These are phyloP conservation scores for Takifugu flavidus DNA, from an alignment of 2,113 vertebrate species.

Conservation along the genomic window DNA sequence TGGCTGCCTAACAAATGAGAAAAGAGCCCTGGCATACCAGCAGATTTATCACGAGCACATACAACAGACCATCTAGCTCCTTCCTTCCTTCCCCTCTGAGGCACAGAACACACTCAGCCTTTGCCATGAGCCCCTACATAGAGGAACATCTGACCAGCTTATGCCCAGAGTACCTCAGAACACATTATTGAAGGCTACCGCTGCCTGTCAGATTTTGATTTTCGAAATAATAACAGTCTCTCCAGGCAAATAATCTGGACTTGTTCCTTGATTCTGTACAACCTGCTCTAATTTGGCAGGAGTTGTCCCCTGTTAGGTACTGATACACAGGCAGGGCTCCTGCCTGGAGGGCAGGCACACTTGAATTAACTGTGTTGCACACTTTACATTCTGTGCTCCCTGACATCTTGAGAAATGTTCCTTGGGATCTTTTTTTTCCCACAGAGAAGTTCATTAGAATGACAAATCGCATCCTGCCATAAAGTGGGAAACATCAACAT, in stretches of 20 bases:
- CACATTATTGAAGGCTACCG: constrained; percentile 2
- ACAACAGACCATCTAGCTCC: constrained; percentile 64
- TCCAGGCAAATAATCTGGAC: constrained; percentile 29
- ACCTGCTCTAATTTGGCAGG: constrained; percentile 57
- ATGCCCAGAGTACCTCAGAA: constrained; percentile 7
- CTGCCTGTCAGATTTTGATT: constrained; percentile 26
- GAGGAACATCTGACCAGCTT: constrained; percentile 10
- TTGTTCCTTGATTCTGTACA: constrained; percentile 42
- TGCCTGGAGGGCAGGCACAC: constrained; percentile 64
- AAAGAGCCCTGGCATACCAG: constrained; percentile 80
- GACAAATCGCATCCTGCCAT: constrained; percentile 76
- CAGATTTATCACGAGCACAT: constrained; percentile 79
- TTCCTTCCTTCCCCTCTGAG: constrained; percentile 30
- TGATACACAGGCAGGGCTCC: constrained; percentile 56
- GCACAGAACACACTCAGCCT: constrained; percentile 43
- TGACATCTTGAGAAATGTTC: constrained; percentile 77
- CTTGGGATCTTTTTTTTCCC: constrained; percentile 71
- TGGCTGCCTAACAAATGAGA: constrained; percentile 92
- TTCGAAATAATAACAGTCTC: constrained; percentile 27
- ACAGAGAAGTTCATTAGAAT: constrained; percentile 79
- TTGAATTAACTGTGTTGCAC: constrained; percentile 70
- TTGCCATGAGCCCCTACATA: constrained; percentile 32
- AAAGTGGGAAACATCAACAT: constrained; percentile 76
- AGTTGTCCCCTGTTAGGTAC: constrained; percentile 58
- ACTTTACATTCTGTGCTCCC: constrained; percentile 72